These are phyloP conservation scores for Euclidia mi DNA, from an alignment of 2,888 invertebrate species.

Conservation along the genomic window DNA sequence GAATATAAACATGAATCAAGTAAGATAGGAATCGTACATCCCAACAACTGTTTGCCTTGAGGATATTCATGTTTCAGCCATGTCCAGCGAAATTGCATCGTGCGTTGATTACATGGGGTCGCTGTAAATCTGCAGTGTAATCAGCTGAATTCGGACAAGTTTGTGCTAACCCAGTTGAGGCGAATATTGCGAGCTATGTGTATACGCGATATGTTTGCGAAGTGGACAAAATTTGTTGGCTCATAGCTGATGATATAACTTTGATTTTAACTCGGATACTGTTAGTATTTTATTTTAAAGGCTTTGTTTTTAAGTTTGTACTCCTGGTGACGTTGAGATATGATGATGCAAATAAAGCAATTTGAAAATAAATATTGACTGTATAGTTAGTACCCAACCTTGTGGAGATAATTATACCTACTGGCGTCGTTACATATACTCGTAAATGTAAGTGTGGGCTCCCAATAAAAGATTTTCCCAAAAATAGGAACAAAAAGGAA, in stretches of 20 bases:
- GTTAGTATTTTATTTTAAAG: no score
- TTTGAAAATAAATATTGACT: no score
- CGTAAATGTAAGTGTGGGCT: no score
- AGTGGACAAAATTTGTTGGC: background rate
- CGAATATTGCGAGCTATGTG: background rate
- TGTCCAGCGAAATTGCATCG: constrained; percentile 42
- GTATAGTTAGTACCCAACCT: no score
- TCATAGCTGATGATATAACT: background rate
- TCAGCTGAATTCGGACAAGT: background rate
- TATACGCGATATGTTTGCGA: background rate
- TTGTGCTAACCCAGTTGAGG: background rate
- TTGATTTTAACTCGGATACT: no score
- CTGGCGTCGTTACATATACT: no score
- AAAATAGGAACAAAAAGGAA: no score
- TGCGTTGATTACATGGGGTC: constrained; percentile 34
- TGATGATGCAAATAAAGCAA: no score
- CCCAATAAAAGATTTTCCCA: no score
- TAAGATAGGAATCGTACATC: constrained; percentile 31
- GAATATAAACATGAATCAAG: constrained; percentile 21
- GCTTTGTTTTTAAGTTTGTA: no score
- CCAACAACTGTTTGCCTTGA: constrained; percentile 35
- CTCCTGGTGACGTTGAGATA: no score
- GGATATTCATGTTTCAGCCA: constrained; percentile 32
- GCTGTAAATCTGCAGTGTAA: background rate
- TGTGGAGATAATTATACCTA: no score